Evolutionary conservation across 1,140 invertebrate genomes (phyloP).

Genomic region (Alviniconcha marisindica): DNA sequence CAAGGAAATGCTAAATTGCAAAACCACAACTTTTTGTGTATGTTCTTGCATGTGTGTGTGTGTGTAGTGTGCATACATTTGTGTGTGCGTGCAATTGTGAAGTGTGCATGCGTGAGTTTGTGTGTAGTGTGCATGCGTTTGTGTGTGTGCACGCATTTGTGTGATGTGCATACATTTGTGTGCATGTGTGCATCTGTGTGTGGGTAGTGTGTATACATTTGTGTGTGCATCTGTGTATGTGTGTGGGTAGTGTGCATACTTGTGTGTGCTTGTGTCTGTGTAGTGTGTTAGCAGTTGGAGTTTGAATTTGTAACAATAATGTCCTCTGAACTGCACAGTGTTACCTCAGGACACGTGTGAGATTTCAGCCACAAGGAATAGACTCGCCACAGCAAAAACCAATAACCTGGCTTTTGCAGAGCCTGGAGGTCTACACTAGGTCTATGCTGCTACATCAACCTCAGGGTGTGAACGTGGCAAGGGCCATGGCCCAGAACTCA

Average conservation of each 20-base stretch:
- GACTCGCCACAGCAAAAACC: too few species aligned
- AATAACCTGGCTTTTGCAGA: too few species aligned
- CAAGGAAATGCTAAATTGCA: too few species aligned
- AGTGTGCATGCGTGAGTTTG: not conserved
- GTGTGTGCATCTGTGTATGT: not conserved
- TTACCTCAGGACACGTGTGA: not conserved
- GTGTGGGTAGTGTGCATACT: not conserved
- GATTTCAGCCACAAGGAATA: too few species aligned
- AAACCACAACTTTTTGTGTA: not conserved
- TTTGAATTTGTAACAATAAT: not conserved
- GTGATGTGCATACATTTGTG: not conserved
- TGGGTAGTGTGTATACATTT: not conserved
- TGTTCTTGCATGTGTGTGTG: not conserved
- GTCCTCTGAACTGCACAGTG: not conserved
- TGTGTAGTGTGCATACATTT: not conserved
- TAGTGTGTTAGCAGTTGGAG: not conserved
- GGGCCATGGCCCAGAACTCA: too few species aligned
- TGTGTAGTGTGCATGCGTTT: not conserved
- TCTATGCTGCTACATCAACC: too few species aligned
- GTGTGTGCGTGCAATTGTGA: constrained; percentile 13
- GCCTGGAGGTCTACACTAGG: too few species aligned
- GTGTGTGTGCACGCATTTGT: not conserved
- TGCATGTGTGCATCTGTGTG: not conserved
- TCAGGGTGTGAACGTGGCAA: too few species aligned
- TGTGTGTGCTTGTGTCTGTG: not conserved